Evolutionary conservation across 1,140 invertebrate species (phyloP).

Genomic region (Camponotus floridanus): DNA sequence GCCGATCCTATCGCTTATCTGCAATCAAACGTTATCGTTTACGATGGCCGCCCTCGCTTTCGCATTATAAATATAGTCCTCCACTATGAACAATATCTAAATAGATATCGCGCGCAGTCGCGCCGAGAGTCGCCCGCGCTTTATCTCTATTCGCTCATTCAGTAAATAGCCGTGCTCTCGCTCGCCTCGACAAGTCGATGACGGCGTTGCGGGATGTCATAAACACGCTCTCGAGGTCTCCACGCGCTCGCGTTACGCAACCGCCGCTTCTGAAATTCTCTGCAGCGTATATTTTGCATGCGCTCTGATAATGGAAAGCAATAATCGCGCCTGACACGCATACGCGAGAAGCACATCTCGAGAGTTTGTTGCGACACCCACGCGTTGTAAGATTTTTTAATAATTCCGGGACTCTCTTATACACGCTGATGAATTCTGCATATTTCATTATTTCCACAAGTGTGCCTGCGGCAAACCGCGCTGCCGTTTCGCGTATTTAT

Average conservation of each 20-base stretch:
- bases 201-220: slow-evolving; percentile 35
- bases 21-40: neutral
- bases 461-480: neutral
- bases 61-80: slow-evolving; percentile 22
- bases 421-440: slow-evolving; percentile 42
- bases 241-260: slow-evolving; percentile 44
- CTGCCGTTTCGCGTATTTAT: neutral
- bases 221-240: slow-evolving; percentile 36
- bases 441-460: slow-evolving; percentile 55
- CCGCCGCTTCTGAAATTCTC: slow-evolving; percentile 26
- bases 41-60: neutral
- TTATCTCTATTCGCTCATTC: slow-evolving; percentile 66
- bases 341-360: neutral
- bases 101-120: slow-evolving; percentile 35
- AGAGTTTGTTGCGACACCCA: neutral
- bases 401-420: neutral
- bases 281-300: slow-evolving; percentile 50
- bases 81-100: slow-evolving; percentile 46
- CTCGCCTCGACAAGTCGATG: slow-evolving; percentile 48
- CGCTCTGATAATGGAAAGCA: slow-evolving; percentile 31
- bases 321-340: neutral
- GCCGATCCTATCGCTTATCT: neutral
- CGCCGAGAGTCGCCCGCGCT: slow-evolving; percentile 1
- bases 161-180: slow-evolving; percentile 23
- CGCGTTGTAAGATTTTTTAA: slow-evolving; percentile 46